These are phyloP conservation scores for Chelmon rostratus DNA, from an alignment of 2,797 vertebrate species.

Conservation along the genomic window DNA sequence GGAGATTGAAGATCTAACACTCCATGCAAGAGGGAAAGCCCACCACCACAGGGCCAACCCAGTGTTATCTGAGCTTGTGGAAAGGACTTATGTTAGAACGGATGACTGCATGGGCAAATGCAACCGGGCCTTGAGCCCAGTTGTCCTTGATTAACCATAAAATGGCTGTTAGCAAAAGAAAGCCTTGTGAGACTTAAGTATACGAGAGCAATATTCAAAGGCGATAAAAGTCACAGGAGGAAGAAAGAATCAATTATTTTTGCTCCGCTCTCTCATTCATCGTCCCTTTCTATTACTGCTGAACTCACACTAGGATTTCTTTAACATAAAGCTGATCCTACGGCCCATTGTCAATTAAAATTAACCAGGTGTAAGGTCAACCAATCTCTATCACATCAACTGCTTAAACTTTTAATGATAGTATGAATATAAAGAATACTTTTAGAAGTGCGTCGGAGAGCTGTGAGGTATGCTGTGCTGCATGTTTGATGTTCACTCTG, in stretches of 20 bases:
- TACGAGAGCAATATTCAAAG: background rate
- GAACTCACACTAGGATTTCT: background rate
- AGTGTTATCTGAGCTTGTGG: background rate
- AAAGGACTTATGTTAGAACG: background rate
- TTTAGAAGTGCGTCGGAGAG: background rate
- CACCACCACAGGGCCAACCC: background rate
- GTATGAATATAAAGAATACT: background rate
- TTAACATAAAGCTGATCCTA: background rate
- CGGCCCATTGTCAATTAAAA: background rate
- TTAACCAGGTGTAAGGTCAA: background rate
- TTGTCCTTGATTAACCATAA: conserved; percentile 17
- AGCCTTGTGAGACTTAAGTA: background rate
- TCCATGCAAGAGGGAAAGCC: background rate
- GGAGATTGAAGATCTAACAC: background rate
- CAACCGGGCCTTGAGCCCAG: background rate
- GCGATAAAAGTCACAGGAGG: background rate
- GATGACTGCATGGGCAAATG: background rate
- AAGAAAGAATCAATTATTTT: background rate
- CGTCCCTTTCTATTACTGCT: background rate
- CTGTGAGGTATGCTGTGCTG: background rate
- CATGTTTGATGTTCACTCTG: background rate
- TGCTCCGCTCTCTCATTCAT: background rate
- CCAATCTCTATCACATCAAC: background rate
- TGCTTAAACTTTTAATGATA: background rate
- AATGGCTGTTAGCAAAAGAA: background rate